Evolutionary conservation across 2,888 invertebrate species (phyloP), one percentile per base, ranked within the genome.

Genomic region (Colletes collaris): DNA sequence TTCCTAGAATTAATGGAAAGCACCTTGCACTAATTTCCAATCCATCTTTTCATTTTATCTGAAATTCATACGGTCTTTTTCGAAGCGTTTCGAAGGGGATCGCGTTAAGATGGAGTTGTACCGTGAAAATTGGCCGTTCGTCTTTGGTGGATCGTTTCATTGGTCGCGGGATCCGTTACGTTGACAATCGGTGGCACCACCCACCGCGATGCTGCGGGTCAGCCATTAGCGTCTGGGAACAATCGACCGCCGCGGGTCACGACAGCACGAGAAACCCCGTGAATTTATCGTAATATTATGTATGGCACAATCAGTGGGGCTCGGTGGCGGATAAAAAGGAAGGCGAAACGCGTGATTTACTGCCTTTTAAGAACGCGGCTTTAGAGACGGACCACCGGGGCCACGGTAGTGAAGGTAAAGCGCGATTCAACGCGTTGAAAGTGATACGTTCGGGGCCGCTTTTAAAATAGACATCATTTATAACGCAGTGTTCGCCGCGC

Each of bases 221-320:
- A 46, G 84, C 79, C 81, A 88, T 89, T 87, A 88, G 85, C 82
- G 70, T 71, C 79, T 79, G 82, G 77, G 86, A 86, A 90, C 89
- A 90, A 90, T 90, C 76, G 90, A 88, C 77, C 71, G 90, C 90
- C 90, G 79, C 86, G 79, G 88, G 87, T 86, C 76, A 87, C 80
- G 88, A 87, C 87, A 86, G 85, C 81, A 59, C 81, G 88, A 86
- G 88, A 88, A 88, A 87, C 85, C 83, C 82, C 76, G 50, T 70
- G 86, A 81, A 92, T 92, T 92, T 92, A 92, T 92, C 90, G 92
- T 92, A 90, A 92, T 92, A 92, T 92, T 92, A 92, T 92, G 92
- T 92, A 92, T 91, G 90, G 88, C 90, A 90, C 92, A 91, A 92
- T 92, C 90, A 90, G 87, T 71, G 55, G 88, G 66, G 80, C 81